phyloP scores from a whole-genome alignment of 2,888 invertebrate species.

The Thecocarcelia acutangulata region DNA sequence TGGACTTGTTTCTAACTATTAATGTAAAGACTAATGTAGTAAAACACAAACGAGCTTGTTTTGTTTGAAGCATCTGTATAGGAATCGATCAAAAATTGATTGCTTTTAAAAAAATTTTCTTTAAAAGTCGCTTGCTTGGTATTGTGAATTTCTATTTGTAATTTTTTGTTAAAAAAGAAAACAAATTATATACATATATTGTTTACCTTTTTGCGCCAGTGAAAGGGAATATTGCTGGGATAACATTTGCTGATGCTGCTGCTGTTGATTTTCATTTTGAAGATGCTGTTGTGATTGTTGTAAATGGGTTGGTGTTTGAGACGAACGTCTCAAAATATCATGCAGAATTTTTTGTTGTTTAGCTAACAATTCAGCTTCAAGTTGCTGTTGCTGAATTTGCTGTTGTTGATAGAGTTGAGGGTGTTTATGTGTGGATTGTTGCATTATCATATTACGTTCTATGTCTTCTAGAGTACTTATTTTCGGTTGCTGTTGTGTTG shows the following conservation, averaged over 20 bases:
- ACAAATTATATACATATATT: background rate
- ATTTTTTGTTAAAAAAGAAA: too few relatives aligned
- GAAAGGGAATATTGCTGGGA: conserved; percentile 78
- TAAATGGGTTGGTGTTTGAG: conserved; percentile 70
- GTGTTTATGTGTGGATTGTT: conserved; percentile 77
- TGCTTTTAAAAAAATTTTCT: too few relatives aligned
- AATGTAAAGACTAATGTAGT: too few relatives aligned
- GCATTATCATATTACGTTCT: conserved; percentile 80
- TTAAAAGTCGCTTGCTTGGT: too few relatives aligned
- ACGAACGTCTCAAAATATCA: conserved; percentile 71
- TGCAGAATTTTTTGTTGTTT: conserved; percentile 71
- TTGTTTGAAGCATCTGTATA: too few relatives aligned
- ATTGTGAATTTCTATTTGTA: too few relatives aligned
- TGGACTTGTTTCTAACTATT: too few relatives aligned
- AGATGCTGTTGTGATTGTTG: conserved; percentile 66
- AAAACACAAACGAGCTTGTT: too few relatives aligned
- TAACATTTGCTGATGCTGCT: conserved; percentile 71
- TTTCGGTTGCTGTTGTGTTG: conserved; percentile 72
- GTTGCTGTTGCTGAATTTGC: conserved; percentile 69
- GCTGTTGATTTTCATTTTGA: conserved; percentile 82
- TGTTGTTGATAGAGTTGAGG: conserved; percentile 71
- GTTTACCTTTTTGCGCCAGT: conserved; percentile 76
- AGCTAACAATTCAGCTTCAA: conserved; percentile 72
- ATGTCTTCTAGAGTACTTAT: conserved; percentile 81
- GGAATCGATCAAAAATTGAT: too few relatives aligned